A percentile compares a stretch with the other conserved stretches of the same genome.
Conservation (phyloP, 2,797 vertebrate genomes). For the Morus bassanus region DNA sequence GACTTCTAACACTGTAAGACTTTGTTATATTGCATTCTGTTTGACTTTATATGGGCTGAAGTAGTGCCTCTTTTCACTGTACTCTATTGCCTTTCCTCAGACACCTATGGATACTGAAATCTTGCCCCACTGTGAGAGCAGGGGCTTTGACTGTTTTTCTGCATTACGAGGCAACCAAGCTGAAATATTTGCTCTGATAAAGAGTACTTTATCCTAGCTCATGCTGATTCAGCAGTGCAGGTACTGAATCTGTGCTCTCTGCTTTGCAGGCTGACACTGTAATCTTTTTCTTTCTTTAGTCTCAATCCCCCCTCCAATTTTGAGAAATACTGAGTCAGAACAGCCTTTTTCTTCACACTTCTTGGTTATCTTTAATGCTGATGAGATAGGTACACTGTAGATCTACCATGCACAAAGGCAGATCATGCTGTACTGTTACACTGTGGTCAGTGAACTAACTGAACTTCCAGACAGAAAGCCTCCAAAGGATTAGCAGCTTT, state of each 20-base stretch:
- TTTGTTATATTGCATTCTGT: background rate
- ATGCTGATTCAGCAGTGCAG: background rate
- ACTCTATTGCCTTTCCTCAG: background rate
- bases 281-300: background rate
- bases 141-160: background rate
- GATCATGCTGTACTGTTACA: rapidly evolving
- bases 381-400: background rate
- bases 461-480: background rate
- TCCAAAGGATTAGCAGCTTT: background rate
- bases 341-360: background rate
- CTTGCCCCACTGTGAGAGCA: background rate
- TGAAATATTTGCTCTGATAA: background rate
- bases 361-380: background rate
- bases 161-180: background rate
- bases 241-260: background rate
- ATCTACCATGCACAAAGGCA: background rate
- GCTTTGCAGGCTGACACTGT: background rate
- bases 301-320: background rate
- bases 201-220: background rate
- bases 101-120: background rate
- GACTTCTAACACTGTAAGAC: background rate
- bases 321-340: background rate
- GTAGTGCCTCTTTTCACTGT: background rate
- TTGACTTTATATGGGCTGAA: background rate
- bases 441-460: background rate